Base-by-base conservation (phyloP, 2,797 vertebrate genomes). In the Chromis chromis region DNA sequence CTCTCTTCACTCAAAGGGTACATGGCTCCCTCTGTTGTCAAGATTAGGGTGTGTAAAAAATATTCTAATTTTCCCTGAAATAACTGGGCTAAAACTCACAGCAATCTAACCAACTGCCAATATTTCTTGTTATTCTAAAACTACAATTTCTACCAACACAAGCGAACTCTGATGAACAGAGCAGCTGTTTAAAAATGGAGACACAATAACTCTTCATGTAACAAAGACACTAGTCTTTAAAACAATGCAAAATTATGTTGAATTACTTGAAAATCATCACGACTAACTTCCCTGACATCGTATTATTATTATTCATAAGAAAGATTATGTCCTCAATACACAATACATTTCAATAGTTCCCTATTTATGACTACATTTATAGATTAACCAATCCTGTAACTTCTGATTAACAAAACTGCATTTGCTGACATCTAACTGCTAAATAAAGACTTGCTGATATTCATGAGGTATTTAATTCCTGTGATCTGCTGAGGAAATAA, bases 21-120 rank as follows among this genome's bases (percentile, higher is more conserved):
- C 28, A 82, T 78, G 81, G 87, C 92, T 69, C 91, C 90, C 85
- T 89, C 92, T 93, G 71, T 65, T 89, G 92, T 89, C 40, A 3
- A 57, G 0, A 73, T 25, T 12, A 25, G 6, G 73, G 1, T 9
- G 22, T 79, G 28, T 39, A 42, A 76, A 25, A 64, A 16, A 61
- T 25, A 55, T 22, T 39, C 0, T 17, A 7, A 40, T 42, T n/a
- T 17, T 17, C 5, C 65, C 17, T 42, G 10, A 22, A 73, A 61
- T 31, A 59, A 52, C 49, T 57, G 14, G 50, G 28, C n/a, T 25
- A 54, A 50, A 27, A 11, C 28, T 16, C n/a, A 31, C 10, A 28
- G 14, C 8, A 31, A 68, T 52, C 19, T 13, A 8, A 24, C 12
- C 19, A 44, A 19, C 22, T 42, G 19, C 21, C 13, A 40, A 53